Percentiles rank a stretch among this genome's conserved stretches.
These are phyloP conservation scores for Holothuria scabra DNA, from an alignment of 53 echinoderm and acorn worm species.

Conservation along the genomic window DNA sequence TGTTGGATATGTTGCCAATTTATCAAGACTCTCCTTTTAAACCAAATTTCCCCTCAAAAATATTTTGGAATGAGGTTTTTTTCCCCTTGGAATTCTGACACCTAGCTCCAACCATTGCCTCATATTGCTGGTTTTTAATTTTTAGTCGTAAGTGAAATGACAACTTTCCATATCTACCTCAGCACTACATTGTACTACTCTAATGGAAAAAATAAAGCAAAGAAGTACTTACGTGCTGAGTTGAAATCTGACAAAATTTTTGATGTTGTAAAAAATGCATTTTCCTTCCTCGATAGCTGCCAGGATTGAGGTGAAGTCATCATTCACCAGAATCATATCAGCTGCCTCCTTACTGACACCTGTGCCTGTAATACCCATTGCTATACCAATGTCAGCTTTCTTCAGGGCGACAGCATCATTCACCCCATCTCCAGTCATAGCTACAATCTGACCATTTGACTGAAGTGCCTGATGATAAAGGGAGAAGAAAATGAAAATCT, in stretches of 20 bases:
- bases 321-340: slow-evolving; percentile 97
- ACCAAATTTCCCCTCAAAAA: too few species aligned
- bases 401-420: slow-evolving; percentile 98
- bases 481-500: too few species aligned
- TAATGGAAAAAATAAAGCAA: too few species aligned
- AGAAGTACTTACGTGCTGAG: slow-evolving; percentile 91
- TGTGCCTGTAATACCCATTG: slow-evolving; percentile 95
- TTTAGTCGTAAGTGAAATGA: too few species aligned
- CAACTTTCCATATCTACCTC: too few species aligned
- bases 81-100: too few species aligned
- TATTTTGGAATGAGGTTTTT: too few species aligned
- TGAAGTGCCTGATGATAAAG: slow-evolving; percentile 76
- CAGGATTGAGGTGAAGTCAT: slow-evolving; percentile 90
- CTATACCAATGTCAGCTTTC: slow-evolving; percentile 98
- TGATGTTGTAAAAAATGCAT: slow-evolving; percentile 98
- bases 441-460: slow-evolving; percentile 77
- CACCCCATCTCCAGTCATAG: slow-evolving; percentile 99
- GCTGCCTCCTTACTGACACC: slow-evolving; percentile 98
- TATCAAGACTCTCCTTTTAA: too few species aligned
- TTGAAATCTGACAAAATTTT: slow-evolving; percentile 98
- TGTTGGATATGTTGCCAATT: too few species aligned
- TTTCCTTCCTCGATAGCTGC: slow-evolving; percentile 97
- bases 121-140: too few species aligned
- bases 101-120: too few species aligned
- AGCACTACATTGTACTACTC: too few species aligned